phyloP scores from a whole-genome alignment of 2,113 vertebrate species.

The Mobula birostris region DNA sequence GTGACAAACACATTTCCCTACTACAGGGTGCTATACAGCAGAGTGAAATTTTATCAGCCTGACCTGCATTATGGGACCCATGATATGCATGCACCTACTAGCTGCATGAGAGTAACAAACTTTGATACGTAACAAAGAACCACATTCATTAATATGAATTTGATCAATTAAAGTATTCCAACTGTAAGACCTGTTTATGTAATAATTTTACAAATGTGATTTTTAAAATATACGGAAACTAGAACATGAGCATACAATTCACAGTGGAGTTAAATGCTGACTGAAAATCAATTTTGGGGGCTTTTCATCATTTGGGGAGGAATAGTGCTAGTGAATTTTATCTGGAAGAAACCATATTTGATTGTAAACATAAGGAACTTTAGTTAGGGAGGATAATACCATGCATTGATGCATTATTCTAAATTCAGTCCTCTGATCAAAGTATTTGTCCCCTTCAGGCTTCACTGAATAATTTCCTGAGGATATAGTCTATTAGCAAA shows the following conservation, averaged over 20 bases:
- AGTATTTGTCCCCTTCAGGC: background rate
- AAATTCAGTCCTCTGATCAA: background rate
- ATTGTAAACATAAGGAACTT: background rate
- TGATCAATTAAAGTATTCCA: background rate
- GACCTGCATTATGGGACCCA: background rate
- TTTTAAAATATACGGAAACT: background rate
- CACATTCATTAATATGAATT: background rate
- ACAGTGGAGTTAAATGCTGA: background rate
- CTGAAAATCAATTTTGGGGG: background rate
- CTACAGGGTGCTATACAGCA: background rate
- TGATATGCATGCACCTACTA: background rate
- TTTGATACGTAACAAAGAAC: background rate
- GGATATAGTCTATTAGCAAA: background rate
- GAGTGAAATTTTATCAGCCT: background rate
- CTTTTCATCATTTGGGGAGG: too few species aligned
- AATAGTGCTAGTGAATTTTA: background rate
- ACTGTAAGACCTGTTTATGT: background rate
- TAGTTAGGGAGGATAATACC: background rate
- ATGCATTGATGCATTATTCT: background rate
- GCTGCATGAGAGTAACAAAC: background rate
- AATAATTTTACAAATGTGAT: background rate
- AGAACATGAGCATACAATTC: background rate
- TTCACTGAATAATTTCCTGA: background rate
- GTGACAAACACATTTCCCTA: background rate
- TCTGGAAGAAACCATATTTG: conserved; percentile 23